Evolutionary conservation across 2,113 vertebrate species (phyloP).

Genomic region (Lamprotornis superbus): DNA sequence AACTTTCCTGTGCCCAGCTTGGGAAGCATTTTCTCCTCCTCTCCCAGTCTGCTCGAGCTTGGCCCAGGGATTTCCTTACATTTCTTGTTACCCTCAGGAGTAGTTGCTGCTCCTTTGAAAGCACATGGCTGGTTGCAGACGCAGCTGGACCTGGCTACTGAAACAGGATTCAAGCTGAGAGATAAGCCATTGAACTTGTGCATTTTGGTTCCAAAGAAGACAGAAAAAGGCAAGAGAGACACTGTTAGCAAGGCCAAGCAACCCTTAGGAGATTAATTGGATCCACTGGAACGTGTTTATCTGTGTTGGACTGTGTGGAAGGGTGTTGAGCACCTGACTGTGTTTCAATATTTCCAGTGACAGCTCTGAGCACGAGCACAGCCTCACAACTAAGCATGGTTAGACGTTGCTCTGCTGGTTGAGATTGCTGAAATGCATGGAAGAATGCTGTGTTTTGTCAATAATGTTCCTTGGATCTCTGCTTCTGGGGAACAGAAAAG

Average conservation of each 20-base stretch:
- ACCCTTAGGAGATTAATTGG: slow-evolving; percentile 64
- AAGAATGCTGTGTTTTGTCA: neutral
- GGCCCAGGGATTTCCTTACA: neutral
- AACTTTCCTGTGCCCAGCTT: neutral
- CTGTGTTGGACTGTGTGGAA: neutral
- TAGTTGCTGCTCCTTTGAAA: neutral
- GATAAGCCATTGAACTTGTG: slow-evolving; percentile 4
- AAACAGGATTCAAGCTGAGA: slow-evolving; percentile 50
- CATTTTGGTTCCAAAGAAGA: slow-evolving; percentile 26
- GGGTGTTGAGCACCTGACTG: slow-evolving; percentile 38
- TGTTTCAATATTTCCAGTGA: neutral
- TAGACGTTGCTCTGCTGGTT: neutral
- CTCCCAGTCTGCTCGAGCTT: neutral
- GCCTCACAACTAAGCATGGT: neutral
- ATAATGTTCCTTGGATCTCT: neutral
- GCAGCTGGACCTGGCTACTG: slow-evolving; percentile 51
- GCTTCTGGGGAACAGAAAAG: neutral
- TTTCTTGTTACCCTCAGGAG: neutral
- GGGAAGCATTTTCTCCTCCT: neutral
- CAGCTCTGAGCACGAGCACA: neutral
- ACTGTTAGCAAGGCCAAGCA: slow-evolving; percentile 24
- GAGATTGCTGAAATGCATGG: neutral
- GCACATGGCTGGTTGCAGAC: slow-evolving; percentile 47
- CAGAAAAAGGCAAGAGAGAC: slow-evolving; percentile 14
- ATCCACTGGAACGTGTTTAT: slow-evolving; percentile 48